A percentile compares a stretch with the other conserved stretches of the same genome.
These are phyloP conservation scores for Thunnus albacares DNA, from an alignment of 2,797 vertebrate species.

Conservation along the genomic window DNA sequence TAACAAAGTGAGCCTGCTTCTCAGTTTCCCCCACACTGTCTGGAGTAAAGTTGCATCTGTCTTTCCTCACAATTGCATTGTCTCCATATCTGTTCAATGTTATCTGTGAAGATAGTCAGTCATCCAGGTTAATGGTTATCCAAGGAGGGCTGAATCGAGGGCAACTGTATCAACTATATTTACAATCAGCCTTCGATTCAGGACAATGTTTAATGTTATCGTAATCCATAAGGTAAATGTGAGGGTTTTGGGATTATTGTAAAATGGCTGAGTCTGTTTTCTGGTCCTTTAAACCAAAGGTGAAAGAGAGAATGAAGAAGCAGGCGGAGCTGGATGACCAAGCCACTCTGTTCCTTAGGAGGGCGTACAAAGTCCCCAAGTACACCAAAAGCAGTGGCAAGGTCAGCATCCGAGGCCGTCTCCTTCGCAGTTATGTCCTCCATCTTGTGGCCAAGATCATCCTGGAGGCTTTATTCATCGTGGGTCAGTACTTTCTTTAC, in stretches of 20 bases:
- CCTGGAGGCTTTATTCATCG: conserved; percentile 91
- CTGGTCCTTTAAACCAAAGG: conserved; percentile 53
- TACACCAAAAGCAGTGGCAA: conserved; percentile 87
- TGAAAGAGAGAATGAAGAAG: conserved; percentile 87
- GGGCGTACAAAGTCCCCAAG: conserved; percentile 88
- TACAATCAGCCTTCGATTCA: no score
- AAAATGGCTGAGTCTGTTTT: conserved; percentile 12
- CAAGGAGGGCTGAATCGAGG: no score
- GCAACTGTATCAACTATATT: no score
- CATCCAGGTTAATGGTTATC: no score
- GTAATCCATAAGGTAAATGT: no score
- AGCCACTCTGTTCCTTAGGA: conserved; percentile 82
- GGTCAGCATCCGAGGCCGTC: conserved; percentile 89
- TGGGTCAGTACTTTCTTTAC: conserved; percentile 94
- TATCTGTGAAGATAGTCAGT: no score
- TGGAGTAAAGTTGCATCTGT: no score
- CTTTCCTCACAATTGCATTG: neutral
- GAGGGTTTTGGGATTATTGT: neutral
- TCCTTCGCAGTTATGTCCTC: conserved; percentile 91
- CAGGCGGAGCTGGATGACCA: conserved; percentile 81
- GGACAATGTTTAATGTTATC: no score
- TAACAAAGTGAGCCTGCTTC: no score
- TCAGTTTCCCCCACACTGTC: no score
- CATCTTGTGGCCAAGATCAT: conserved; percentile 92
- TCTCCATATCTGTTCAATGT: neutral